These are phyloP conservation scores for Siderastrea radians DNA, from an alignment of 92 coral and sea anemone species.

Conservation along the genomic window DNA sequence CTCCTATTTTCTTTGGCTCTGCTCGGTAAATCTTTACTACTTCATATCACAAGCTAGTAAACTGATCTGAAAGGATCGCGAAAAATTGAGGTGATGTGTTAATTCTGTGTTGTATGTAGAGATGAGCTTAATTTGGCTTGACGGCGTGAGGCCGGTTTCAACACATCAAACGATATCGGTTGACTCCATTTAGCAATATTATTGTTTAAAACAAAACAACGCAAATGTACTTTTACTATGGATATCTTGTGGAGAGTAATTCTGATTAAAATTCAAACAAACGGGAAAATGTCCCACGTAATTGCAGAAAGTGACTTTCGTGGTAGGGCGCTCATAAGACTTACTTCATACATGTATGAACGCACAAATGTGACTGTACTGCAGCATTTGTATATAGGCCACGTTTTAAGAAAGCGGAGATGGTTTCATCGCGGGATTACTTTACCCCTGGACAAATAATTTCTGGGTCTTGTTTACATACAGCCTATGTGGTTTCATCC, in stretches of 20 bases:
- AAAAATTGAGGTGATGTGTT: neutral
- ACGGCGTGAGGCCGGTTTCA: neutral
- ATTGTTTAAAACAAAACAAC: constrained; percentile 17
- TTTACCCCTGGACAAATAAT: too few species aligned
- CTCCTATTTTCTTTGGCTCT: neutral
- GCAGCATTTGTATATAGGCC: too few species aligned
- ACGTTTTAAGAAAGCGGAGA: too few species aligned
- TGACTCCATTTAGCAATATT: constrained; percentile 3
- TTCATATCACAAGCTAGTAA: neutral
- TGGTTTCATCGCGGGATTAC: too few species aligned
- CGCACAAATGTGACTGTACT: too few species aligned
- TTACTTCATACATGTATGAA: too few species aligned
- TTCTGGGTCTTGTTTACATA: too few species aligned
- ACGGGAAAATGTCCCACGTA: neutral
- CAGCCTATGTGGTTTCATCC: too few species aligned
- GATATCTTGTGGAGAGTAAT: neutral
- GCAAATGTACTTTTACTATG: too few species aligned
- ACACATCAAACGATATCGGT: neutral
- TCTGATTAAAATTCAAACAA: neutral
- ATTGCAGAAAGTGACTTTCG: neutral
- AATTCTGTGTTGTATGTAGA: neutral
- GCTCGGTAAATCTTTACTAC: neutral
- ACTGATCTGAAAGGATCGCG: neutral
- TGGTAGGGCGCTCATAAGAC: too few species aligned
- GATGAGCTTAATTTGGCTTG: neutral